phyloP scores from a whole-genome alignment of 2,888 invertebrate genomes.

The Diplolepis rosae region DNA sequence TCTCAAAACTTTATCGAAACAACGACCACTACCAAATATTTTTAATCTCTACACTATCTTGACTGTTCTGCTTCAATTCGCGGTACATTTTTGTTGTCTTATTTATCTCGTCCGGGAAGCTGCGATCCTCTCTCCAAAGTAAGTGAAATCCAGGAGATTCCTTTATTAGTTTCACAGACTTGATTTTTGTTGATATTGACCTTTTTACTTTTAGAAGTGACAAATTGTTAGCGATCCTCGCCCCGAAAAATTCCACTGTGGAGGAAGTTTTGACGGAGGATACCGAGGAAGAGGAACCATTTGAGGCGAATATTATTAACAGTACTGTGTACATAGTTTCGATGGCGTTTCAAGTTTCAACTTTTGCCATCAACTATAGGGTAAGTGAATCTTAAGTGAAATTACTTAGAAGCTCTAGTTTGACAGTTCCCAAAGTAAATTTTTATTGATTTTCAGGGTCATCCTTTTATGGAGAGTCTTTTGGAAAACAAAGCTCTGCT shows the following conservation, averaged over 20 bases:
- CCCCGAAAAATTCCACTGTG: constrained; percentile 43
- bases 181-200: neutral
- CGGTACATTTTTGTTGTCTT: constrained; percentile 93
- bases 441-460: constrained; percentile 82
- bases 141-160: constrained; percentile 62
- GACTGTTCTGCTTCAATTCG: constrained; percentile 95
- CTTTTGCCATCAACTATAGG: constrained; percentile 99
- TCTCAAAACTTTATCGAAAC: constrained; percentile 91
- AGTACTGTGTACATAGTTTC: constrained; percentile 99
- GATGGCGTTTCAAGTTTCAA: constrained; percentile 96
- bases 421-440: constrained; percentile 31
- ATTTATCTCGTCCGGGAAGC: constrained; percentile 92
- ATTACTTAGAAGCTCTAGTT: constrained; percentile 1
- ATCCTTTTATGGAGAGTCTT: constrained; percentile 99
- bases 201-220: constrained; percentile 76
- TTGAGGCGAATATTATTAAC: constrained; percentile 95
- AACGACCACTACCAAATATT: constrained; percentile 97
- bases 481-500: constrained; percentile 92
- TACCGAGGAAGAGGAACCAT: constrained; percentile 82
- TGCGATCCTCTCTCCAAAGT: constrained; percentile 81
- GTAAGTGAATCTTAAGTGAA: constrained; percentile 75
- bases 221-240: constrained; percentile 66
- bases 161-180: neutral
- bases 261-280: neutral
- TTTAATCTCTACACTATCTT: constrained; percentile 98